phyloP scores from a whole-genome alignment of 2,888 invertebrate species.

The Drosophila merina region DNA sequence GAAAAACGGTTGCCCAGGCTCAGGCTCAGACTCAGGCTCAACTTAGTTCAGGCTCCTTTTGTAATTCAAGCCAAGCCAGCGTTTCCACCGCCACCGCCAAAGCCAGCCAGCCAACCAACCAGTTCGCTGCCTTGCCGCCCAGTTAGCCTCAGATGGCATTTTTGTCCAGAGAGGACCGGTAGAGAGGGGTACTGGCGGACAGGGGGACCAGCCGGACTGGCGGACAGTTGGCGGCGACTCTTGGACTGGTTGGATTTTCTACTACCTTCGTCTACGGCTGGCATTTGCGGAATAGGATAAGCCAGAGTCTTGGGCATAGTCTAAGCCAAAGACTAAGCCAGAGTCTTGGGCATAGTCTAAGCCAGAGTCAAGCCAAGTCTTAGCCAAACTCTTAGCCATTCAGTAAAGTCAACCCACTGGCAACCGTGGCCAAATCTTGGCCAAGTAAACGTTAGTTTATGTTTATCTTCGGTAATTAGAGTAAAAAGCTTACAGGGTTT shows the following conservation, averaged over 20 bases:
- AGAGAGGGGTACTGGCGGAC: conserved; percentile 19
- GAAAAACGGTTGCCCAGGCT: conserved; percentile 25
- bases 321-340: conserved; percentile 46
- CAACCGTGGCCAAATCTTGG: conserved; percentile 32
- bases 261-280: conserved; percentile 23
- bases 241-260: conserved; percentile 59
- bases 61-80: conserved; percentile 57
- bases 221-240: conserved; percentile 49
- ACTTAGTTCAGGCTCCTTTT: conserved; percentile 64
- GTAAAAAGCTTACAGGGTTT: conserved; percentile 5
- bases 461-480: conserved; percentile 16
- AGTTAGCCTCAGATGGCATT: conserved; percentile 53
- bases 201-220: conserved; percentile 4
- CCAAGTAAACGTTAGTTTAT: conserved; percentile 24
- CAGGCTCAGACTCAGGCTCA: conserved; percentile 6
- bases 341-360: conserved; percentile 54
- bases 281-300: conserved; percentile 70
- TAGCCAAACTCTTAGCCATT: conserved; percentile 28
- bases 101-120: conserved; percentile 26
- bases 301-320: conserved; percentile 47
- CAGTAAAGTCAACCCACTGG: conserved; percentile 44
- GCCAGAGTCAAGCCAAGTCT: conserved; percentile 19
- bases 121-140: conserved; percentile 42
- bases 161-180: conserved; percentile 33
- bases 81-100: background rate